Evolutionary conservation across 2,113 vertebrate species (phyloP).

Genomic region (Pipa parva): DNA sequence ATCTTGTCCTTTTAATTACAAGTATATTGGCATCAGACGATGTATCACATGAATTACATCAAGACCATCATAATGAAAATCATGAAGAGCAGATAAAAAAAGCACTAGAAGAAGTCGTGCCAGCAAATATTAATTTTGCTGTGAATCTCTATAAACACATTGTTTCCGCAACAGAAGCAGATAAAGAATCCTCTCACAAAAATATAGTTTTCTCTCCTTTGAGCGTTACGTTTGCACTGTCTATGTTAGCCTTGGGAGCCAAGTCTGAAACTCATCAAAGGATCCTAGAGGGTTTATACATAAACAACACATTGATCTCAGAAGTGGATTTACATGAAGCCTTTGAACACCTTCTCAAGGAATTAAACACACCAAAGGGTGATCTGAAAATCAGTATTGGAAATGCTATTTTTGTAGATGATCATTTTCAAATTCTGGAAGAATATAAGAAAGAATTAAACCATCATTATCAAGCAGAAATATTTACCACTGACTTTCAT

Average conservation of each 20-base stretch:
- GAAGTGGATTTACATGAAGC: conserved; percentile 49
- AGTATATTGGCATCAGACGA: too few species aligned
- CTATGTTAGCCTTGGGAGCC: conserved; percentile 53
- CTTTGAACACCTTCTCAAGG: conserved; percentile 56
- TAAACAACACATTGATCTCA: conserved; percentile 40
- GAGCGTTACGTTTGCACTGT: conserved; percentile 59
- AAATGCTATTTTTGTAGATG: conserved; percentile 49
- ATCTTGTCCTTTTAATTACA: too few species aligned
- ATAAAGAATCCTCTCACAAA: neutral
- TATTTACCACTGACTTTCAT: conserved; percentile 63
- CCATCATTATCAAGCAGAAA: conserved; percentile 50
- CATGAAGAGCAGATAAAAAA: neutral
- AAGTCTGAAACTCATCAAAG: conserved; percentile 50
- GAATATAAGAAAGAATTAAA: conserved; percentile 54
- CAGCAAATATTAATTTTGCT: conserved; percentile 58
- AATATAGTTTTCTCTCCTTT: conserved; percentile 69
- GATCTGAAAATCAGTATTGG: conserved; percentile 56
- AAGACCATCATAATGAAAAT: neutral
- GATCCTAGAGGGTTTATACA: conserved; percentile 61
- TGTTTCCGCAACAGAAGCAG: conserved; percentile 7
- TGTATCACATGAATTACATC: too few species aligned
- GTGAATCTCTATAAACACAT: conserved; percentile 71
- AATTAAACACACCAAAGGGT: conserved; percentile 51
- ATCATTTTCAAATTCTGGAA: conserved; percentile 46
- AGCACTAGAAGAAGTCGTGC: neutral